These are phyloP conservation scores for Ceratina australensis DNA, from an alignment of 1,140 invertebrate genomes.

Conservation along the genomic window DNA sequence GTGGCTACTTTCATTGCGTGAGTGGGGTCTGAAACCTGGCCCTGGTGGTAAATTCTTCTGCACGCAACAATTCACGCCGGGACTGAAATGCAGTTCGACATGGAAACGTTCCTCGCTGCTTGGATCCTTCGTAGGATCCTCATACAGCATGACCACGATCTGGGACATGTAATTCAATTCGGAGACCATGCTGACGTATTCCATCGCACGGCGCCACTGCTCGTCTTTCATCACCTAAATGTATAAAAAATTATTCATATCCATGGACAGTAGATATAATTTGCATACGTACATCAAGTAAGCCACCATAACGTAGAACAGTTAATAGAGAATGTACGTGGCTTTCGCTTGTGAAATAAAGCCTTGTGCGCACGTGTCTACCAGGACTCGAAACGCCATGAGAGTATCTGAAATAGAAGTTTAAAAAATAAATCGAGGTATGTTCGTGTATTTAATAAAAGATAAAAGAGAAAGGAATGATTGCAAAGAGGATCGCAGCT, in stretches of 20 bases:
- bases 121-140: conserved; percentile 97
- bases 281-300: conserved; percentile 88
- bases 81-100: conserved; percentile 98
- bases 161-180: conserved; percentile 99
- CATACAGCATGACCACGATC: conserved; percentile 99
- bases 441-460: not conserved
- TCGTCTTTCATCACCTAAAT: conserved; percentile 90
- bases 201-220: conserved; percentile 99
- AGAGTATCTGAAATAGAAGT: conserved; percentile 86
- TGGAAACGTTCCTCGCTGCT: conserved; percentile 95
- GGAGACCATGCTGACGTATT: conserved; percentile 97
- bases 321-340: conserved; percentile 99
- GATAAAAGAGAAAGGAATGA: not conserved
- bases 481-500: no score
- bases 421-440: not conserved
- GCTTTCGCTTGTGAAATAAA: conserved; percentile 99
- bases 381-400: conserved; percentile 99
- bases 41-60: conserved; percentile 96
- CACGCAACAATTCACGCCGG: conserved; percentile 97
- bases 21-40: conserved; percentile 95
- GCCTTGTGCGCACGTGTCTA: conserved; percentile 95
- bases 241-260: no score
- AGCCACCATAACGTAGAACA: conserved; percentile 95
- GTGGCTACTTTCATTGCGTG: conserved; percentile 86
- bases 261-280: not conserved